Conservation (phyloP, 2,888 invertebrate genomes). For the Galerucella pusilla region DNA sequence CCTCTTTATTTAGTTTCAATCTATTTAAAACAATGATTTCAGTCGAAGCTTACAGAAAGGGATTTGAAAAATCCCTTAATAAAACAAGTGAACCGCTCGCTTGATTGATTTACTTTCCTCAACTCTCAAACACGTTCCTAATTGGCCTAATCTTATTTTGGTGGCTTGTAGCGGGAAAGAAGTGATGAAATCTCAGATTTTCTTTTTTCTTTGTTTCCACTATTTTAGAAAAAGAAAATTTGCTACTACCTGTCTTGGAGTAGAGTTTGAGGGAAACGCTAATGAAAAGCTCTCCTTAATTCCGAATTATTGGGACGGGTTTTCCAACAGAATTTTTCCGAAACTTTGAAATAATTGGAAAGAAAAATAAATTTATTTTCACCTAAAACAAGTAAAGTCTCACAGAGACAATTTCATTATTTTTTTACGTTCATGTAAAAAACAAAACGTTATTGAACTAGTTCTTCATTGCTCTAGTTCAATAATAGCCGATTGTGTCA, state of each 20-base stretch:
- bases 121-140: constrained; percentile 45
- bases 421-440: no score
- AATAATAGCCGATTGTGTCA: no score
- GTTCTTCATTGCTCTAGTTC: no score
- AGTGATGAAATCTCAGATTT: constrained; percentile 49
- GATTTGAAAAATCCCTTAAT: constrained; percentile 36
- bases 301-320: constrained; percentile 13
- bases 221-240: constrained; percentile 13
- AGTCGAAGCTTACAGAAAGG: constrained; percentile 6
- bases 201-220: constrained; percentile 16
- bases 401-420: no score
- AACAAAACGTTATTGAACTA: no score
- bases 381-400: not conserved
- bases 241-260: not conserved
- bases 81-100: constrained; percentile 36
- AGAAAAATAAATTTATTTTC: not conserved
- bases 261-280: not conserved
- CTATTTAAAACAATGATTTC: constrained; percentile 9
- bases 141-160: constrained; percentile 50
- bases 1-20: not conserved
- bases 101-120: constrained; percentile 44
- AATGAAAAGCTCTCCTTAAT: constrained; percentile 20
- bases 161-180: constrained; percentile 44
- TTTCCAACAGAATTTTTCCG: constrained; percentile 1
- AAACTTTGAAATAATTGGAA: not conserved